Conservation (phyloP, 2,113 vertebrate species). For the Empidonax traillii region DNA sequence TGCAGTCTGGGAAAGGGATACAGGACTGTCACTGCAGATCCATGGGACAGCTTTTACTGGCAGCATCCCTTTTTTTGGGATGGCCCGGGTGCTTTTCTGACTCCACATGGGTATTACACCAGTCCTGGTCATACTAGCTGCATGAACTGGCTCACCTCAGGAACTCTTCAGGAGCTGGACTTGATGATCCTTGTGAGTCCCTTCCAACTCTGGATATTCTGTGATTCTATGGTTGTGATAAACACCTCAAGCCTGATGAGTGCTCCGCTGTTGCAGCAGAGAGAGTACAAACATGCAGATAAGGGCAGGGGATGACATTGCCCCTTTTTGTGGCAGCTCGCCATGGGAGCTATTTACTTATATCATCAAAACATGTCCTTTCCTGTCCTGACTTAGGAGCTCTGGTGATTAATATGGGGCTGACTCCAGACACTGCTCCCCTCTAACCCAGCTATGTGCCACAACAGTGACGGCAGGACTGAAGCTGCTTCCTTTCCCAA, state of each 20-base stretch:
- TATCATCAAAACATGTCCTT: neutral
- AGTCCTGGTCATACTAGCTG: neutral
- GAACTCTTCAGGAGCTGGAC: neutral
- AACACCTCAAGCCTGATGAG: neutral
- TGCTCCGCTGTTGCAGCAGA: rapidly evolving
- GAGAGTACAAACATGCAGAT: neutral
- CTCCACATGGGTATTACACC: neutral
- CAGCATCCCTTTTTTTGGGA: neutral
- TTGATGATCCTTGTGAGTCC: too few relatives aligned
- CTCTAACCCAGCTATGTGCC: neutral
- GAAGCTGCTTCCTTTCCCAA: neutral
- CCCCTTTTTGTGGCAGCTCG: neutral
- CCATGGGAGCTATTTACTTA: neutral
- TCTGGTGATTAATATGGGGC: neutral
- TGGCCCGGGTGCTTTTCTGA: neutral
- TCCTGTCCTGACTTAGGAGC: neutral
- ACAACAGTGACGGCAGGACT: rapidly evolving
- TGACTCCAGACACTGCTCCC: neutral
- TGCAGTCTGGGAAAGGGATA: neutral
- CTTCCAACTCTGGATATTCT: rapidly evolving
- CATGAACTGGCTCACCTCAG: neutral
- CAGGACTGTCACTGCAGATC: neutral
- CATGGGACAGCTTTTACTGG: neutral
- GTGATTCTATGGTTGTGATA: neutral
- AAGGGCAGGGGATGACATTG: neutral